A percentile compares a stretch with the other conserved stretches of the same genome.
Conservation (phyloP, 2,888 invertebrate species). For the Hedychridium roseum region DNA sequence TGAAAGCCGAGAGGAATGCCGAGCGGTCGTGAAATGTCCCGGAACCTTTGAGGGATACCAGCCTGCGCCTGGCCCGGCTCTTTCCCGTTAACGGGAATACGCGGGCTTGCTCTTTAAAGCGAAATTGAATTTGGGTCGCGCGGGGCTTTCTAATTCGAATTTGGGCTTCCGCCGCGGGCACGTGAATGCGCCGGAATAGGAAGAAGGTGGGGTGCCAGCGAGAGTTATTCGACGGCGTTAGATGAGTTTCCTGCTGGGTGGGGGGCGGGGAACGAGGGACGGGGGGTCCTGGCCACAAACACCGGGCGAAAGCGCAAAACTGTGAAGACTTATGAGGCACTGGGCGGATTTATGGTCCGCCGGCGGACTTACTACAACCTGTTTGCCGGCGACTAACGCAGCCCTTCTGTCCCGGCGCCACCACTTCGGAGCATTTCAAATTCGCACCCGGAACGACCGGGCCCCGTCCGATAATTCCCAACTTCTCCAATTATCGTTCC, state of each 20-base stretch:
- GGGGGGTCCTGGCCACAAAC: slow-evolving; percentile 16
- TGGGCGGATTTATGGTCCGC: slow-evolving; percentile 33
- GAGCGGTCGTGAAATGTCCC: no score
- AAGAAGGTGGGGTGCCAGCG: no score
- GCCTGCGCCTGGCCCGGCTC: background rate
- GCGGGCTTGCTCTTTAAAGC: slow-evolving; percentile 15
- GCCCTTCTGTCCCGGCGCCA: background rate
- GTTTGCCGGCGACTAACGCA: slow-evolving; percentile 22
- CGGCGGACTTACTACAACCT: slow-evolving; percentile 30
- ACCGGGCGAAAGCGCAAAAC: slow-evolving; percentile 29
- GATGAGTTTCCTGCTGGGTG: no score
- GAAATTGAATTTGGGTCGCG: slow-evolving; percentile 36
- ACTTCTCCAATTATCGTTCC: slow-evolving; percentile 38
- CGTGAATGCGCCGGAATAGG: slow-evolving; percentile 3
- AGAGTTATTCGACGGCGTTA: no score
- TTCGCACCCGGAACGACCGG: slow-evolving; percentile 10
- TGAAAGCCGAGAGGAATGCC: no score
- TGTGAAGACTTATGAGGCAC: slow-evolving; percentile 29
- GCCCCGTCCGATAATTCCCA: slow-evolving; percentile 29
- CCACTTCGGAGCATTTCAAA: slow-evolving; percentile 14
- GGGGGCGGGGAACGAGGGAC: slow-evolving; percentile 1
- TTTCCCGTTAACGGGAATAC: background rate
- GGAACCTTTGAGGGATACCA: no score
- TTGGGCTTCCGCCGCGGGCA: slow-evolving; percentile 23
- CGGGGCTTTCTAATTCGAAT: slow-evolving; percentile 36